These are phyloP conservation scores for Rhinogobio ventralis DNA, from an alignment of 2,797 vertebrate genomes.

Conservation along the genomic window DNA sequence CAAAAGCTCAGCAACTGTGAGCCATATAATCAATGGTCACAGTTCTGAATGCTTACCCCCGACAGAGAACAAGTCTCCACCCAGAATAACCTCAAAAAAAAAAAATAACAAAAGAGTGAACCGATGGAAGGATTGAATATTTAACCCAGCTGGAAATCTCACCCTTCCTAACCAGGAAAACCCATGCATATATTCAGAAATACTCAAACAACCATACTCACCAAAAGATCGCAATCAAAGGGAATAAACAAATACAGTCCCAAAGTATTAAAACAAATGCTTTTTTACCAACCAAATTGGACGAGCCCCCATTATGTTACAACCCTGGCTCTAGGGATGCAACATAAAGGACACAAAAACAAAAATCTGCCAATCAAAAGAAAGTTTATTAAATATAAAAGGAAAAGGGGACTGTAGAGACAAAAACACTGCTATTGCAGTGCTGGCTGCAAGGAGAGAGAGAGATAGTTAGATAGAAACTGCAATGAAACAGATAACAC, in stretches of 20 bases:
- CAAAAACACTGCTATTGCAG: no score
- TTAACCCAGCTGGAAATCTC: background rate
- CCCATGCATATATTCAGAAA: no score
- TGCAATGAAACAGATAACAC: no score
- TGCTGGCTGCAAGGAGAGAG: no score
- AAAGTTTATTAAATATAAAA: no score
- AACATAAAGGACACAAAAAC: background rate
- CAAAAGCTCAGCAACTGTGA: background rate
- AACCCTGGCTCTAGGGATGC: background rate
- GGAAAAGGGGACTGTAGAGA: no score
- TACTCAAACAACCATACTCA: background rate
- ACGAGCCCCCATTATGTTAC: slow-evolving; percentile 1
- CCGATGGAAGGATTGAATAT: background rate
- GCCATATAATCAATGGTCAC: background rate
- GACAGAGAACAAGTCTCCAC: background rate
- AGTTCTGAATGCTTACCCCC: background rate
- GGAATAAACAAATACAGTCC: background rate
- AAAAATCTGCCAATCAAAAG: no score
- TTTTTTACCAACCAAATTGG: no score
- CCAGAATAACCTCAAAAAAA: slow-evolving; percentile 4
- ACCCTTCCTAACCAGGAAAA: background rate
- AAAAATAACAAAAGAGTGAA: slow-evolving; percentile 19
- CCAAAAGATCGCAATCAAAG: background rate
- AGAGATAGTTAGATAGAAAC: no score
- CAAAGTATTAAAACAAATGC: background rate